Evolutionary conservation across 2,113 vertebrate species (phyloP), one percentile per base, ranked within the genome.

Genomic region (Morone chrysops): DNA sequence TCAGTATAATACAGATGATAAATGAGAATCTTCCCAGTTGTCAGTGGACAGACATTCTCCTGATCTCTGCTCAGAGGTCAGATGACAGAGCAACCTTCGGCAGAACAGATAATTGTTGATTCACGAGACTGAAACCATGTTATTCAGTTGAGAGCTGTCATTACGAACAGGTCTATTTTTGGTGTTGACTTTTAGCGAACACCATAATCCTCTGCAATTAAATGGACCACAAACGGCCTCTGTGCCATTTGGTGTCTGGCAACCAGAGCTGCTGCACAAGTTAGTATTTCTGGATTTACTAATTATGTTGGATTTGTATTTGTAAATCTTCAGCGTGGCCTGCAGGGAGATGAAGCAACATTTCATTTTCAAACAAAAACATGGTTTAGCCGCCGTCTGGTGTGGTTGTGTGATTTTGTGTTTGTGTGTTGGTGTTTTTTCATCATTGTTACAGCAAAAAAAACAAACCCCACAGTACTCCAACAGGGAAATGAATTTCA

Each of bases 221-320:
- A 61, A 66, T 8, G 43, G 65, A 78, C 69, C 63, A 20, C 47
- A 56, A 68, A 53, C 3, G 2, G 6, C 8, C 57, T 41, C 20
- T 0, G 48, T 40, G 75, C 38, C 56, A 50, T 63, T 84, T 59
- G 31, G 17, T 18, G 36, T 4, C 68, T 73, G 67, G 69, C 56
- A 53, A 25, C 50, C 62, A 18, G 31, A 70, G 68, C 68, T 25
- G 57, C 69, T 9, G 51, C 43, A 66, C 56, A 45, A 59, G 69
- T 81, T 54, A 13, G 36, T 53, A 31, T 48, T 74, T 87, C 74
- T 80, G 67, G 63, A 78, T 77, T 66, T 51, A 63, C 75, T 86
- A 80, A 86, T 87, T 82, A 81, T 70, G 83, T 56, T 62, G 87
- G 70, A 81, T 83, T 86, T 82, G 78, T 82, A 54, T 81, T 85